Evolutionary conservation across 2,113 vertebrate species (phyloP), one percentile per base, ranked within the genome.

Genomic region (Mystacornis crossleyi): DNA sequence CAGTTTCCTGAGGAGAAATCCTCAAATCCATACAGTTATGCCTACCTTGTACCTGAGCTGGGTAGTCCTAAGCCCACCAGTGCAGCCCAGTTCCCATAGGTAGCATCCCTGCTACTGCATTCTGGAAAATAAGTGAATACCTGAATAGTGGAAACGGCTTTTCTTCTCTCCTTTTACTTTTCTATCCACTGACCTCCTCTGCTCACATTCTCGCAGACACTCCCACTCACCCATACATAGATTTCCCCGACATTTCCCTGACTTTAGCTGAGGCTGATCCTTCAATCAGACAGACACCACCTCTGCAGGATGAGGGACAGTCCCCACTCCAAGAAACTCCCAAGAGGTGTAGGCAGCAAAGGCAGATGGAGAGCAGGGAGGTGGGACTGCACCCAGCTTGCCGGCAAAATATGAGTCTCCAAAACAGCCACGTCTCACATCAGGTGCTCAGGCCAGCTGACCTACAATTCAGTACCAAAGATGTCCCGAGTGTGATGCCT

Each of bases 211-310:
- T 51, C 69, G 31, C 6, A 65, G 60, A 33, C 7, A 1, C 70
- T 54, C 23, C 7, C 15, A 25, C 8, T 55, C 4, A 5, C 18
- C 31, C 25, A 21, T 33, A 20, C 0, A 0, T 6, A 40, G 38
- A 45, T 75, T 62, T 71, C 42, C 66, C 47, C 33, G 24, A 57
- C 4, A 0, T 61, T 83, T 82, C 57, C 70, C 42, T 33, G 18
- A 38, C 74, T 93, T 84, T 21, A 51, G 42, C 29, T 36, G 50
- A n/a, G 26, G 42, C 20, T 0, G 0, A 28, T 55, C 36, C 40
- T 81, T 65, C 3, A 2, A 14, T 57, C 20, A 19, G 36, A 18
- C 16, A 12, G 4, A 42, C 14, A 43, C 20, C 81, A 55, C 2
- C 55, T 74, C 57, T 75, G 28, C 48, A 57, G 57, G 18, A 58